phyloP scores from a whole-genome alignment of 2,113 vertebrate genomes.

The Syngnathus typhle region DNA sequence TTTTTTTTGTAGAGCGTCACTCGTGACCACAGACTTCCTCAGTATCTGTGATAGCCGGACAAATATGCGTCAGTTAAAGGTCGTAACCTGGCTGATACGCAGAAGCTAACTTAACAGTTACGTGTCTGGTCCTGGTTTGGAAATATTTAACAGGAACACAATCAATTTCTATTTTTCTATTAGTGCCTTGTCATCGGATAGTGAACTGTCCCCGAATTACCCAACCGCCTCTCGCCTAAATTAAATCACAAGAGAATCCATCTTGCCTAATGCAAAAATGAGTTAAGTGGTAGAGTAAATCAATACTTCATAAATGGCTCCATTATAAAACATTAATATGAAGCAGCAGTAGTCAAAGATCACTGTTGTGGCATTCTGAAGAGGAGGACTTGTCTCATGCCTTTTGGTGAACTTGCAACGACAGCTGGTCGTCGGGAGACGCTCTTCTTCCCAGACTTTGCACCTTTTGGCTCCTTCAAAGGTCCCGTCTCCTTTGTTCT shows the following conservation, averaged over 20 bases:
- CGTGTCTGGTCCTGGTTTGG: neutral
- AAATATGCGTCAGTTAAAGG: constrained; percentile 24
- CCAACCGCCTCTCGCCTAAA: neutral
- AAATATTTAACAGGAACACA: too few species aligned
- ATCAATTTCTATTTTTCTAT: neutral
- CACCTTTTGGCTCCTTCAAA: constrained; percentile 66
- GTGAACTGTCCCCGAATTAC: neutral
- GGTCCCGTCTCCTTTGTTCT: constrained; percentile 54
- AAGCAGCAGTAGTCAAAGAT: neutral
- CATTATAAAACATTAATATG: too few species aligned
- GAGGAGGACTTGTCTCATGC: constrained; percentile 15
- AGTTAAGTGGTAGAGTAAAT: neutral
- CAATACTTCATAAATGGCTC: neutral
- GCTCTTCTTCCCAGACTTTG: constrained; percentile 31
- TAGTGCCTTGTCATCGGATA: neutral
- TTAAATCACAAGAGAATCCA: neutral
- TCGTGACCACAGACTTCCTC: constrained; percentile 42
- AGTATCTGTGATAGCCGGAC: constrained; percentile 40
- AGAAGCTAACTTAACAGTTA: neutral
- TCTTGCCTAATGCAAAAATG: neutral
- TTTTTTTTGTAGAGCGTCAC: constrained; percentile 2
- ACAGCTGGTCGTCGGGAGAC: constrained; percentile 35
- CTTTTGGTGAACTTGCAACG: constrained; percentile 49
- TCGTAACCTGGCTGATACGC: constrained; percentile 16
- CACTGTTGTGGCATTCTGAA: constrained; percentile 9